Evolutionary conservation across 2,113 vertebrate genomes (phyloP), one percentile per base, ranked within the genome.

Genomic region (Epinephelus lanceolatus): DNA sequence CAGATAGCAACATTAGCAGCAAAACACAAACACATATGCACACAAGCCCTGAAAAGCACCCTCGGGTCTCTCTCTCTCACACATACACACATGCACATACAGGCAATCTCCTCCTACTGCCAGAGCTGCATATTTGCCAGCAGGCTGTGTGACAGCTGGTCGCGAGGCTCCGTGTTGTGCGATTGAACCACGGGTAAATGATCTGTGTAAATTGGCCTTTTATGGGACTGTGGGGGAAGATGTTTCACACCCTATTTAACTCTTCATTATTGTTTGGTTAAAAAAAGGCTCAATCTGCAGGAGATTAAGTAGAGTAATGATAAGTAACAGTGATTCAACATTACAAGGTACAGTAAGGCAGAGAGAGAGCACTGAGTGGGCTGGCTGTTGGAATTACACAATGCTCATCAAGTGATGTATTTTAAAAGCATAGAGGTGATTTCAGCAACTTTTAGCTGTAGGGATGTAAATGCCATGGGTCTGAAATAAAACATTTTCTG

Each of bases 171-270:
- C 1, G 1, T 84, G 85, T 67, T 87, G 83, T 84, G 86, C 55
- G 63, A 80, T 56, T 76, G 78, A 73, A 74, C 81, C 27, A 11
- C 7, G 3, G 69, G 84, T 93, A 90, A 93, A 94, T 94, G 86
- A 92, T 92, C 83, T 90, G 92, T 93, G 84, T 90, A 93, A 92
- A 93, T 86, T 90, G 86, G 86, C n/a, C 81, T 86, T 94, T 94
- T 93, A 92, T 92, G 77, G 71, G 86, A 75, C 86, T 83, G 66
- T 59, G 49, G 87, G 88, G 87, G 74, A 74, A 85, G 85, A 90
- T 91, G 83, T 89, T 92, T 93, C 88, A 94, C 90, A 94, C 89
- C 60, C 93, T 81, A 86, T 94, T 93, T 91, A 94, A 91, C 87
- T 84, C 74, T 74, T 84, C 88, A 80, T 86, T 86, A 82, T 79